Conservation (phyloP, 2,113 vertebrate genomes). For the Cranoglanis bouderius region DNA sequence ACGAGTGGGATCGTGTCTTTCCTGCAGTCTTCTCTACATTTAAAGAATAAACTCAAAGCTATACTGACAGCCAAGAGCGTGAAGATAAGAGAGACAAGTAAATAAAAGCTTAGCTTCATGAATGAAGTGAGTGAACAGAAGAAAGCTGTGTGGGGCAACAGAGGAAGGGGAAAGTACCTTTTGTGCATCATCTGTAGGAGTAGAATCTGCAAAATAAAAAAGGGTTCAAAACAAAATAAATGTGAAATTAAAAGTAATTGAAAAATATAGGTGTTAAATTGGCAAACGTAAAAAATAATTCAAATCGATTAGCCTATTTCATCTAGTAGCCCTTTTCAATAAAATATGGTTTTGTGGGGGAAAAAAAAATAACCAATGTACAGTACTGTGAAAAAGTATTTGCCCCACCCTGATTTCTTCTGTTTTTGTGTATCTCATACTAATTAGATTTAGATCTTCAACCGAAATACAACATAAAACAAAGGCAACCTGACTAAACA, state of each 20-base stretch:
- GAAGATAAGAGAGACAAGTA: background rate
- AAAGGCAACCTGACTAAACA: too few relatives aligned
- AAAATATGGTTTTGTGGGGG: too few relatives aligned
- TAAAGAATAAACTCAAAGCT: background rate
- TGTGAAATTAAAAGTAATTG: slow-evolving; percentile 28
- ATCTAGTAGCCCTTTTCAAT: background rate
- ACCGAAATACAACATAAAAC: too few relatives aligned
- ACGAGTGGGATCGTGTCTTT: background rate
- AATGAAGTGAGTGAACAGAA: slow-evolving; percentile 44
- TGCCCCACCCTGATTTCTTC: too few relatives aligned
- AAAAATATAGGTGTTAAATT: background rate
- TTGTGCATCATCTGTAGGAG: slow-evolving; percentile 71
- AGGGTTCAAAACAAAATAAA: slow-evolving; percentile 37
- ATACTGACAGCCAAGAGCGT: background rate
- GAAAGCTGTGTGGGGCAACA: slow-evolving; percentile 58
- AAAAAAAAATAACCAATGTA: too few relatives aligned
- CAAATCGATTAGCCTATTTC: background rate
- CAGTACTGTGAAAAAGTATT: too few relatives aligned
- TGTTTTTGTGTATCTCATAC: too few relatives aligned
- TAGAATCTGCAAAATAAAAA: slow-evolving; percentile 77
- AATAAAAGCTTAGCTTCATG: slow-evolving; percentile 1
- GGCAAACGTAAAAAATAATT: background rate
- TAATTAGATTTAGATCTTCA: too few relatives aligned
- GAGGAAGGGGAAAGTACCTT: slow-evolving; percentile 69
- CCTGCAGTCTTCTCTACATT: background rate